Evolutionary conservation across 1,140 invertebrate species (phyloP).

Genomic region (Caenorhabditis briggsae): DNA sequence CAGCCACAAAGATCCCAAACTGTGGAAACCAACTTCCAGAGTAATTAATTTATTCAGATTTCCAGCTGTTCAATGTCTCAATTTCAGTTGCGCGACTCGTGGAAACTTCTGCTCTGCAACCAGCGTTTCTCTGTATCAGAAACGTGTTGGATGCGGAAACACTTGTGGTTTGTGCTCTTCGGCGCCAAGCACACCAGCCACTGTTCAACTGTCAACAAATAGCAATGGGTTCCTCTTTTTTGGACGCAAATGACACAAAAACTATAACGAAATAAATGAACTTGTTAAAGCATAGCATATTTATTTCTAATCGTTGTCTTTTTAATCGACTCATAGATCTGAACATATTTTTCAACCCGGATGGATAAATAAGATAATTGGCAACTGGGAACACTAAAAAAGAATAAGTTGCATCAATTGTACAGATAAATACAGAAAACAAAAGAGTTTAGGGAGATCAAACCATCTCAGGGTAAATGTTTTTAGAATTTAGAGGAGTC

Average conservation of each 20-base stretch:
- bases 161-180: conserved; percentile 39
- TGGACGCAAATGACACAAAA: conserved; percentile 11
- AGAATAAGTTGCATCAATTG: neutral
- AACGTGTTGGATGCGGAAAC: conserved; percentile 41
- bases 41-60: neutral
- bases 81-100: conserved; percentile 33
- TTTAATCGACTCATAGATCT: conserved; percentile 46
- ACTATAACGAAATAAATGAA: neutral
- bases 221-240: conserved; percentile 49
- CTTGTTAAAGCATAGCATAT: conserved; percentile 31
- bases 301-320: conserved; percentile 13
- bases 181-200: neutral
- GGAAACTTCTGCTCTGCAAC: conserved; percentile 41
- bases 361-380: neutral
- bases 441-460: neutral
- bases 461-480: conserved; percentile 33
- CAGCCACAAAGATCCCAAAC: conserved; percentile 1
- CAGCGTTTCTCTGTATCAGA: conserved; percentile 17
- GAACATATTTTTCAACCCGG: conserved; percentile 3
- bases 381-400: neutral
- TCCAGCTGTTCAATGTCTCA: neutral
- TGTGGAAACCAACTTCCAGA: conserved; percentile 46
- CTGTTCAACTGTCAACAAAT: conserved; percentile 1
- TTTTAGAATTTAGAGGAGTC: conserved; percentile 21
- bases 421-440: neutral